A percentile compares a stretch with the other conserved stretches of the same genome.
These are phyloP conservation scores for Tricholaema leucomelas DNA, from an alignment of 2,113 vertebrate genomes.

Conservation along the genomic window DNA sequence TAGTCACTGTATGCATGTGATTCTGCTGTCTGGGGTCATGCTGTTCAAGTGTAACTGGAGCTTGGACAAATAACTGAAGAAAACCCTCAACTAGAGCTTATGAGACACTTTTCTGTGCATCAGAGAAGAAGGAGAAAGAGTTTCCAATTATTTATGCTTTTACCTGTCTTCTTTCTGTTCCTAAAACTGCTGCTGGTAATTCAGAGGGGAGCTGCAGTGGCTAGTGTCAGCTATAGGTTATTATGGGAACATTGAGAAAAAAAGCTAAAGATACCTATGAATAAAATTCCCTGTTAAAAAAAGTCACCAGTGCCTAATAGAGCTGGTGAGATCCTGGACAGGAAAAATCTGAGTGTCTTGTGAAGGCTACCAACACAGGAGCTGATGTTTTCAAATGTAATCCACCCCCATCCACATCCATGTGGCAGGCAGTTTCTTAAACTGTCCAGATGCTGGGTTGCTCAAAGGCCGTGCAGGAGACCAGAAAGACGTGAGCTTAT, in stretches of 20 bases:
- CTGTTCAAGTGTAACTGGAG: no score
- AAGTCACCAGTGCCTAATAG: not conserved
- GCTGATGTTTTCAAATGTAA: not conserved
- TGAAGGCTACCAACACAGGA: not conserved
- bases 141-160: not conserved
- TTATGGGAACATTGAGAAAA: not conserved
- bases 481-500: no score
- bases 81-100: not conserved
- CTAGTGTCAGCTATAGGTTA: not conserved
- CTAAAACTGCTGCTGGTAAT: not conserved
- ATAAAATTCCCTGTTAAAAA: not conserved
- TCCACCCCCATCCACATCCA: not conserved
- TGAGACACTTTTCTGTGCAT: not conserved
- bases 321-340: not conserved
- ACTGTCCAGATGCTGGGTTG: no score
- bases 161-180: not conserved
- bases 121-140: not conserved
- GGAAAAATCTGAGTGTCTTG: not conserved
- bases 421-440: not conserved
- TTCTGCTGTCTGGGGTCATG: rapidly evolving
- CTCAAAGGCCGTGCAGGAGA: no score
- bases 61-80: not conserved
- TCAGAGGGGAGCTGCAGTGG: not conserved
- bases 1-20: rapidly evolving
- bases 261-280: not conserved